These are phyloP conservation scores for Coregonus clupeaformis DNA, from an alignment of 2,113 vertebrate genomes.

Conservation along the genomic window DNA sequence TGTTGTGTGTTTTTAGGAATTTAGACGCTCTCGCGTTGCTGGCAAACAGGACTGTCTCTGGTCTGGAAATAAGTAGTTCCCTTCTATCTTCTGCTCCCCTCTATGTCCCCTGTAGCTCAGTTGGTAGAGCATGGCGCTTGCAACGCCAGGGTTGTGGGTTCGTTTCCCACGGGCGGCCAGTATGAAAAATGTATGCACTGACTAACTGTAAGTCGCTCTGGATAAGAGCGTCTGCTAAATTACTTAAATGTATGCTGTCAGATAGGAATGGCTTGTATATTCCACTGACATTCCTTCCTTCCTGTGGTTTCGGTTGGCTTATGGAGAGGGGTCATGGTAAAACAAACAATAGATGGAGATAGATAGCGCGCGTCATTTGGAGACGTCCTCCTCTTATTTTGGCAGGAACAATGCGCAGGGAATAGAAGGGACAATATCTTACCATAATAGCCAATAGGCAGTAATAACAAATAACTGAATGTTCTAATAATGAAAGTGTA, in stretches of 20 bases:
- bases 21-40: conserved; percentile 52
- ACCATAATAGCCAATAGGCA: conserved; percentile 21
- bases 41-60: conserved; percentile 35
- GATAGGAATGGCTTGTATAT: conserved; percentile 43
- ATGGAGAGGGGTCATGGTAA: conserved; percentile 39
- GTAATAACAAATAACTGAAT: background rate
- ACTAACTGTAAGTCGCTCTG: too few relatives aligned
- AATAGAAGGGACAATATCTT: conserved; percentile 30
- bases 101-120: too few relatives aligned
- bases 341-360: conserved; percentile 21
- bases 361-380: conserved; percentile 39
- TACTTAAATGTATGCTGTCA: too few relatives aligned
- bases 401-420: background rate
- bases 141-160: too few relatives aligned
- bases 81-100: conserved; percentile 47
- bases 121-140: too few relatives aligned
- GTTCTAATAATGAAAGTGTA: conserved; percentile 12
- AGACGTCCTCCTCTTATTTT: conserved; percentile 46
- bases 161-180: too few relatives aligned
- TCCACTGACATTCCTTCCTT: conserved; percentile 50
- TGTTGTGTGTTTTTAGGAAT: conserved; percentile 27
- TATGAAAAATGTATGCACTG: too few relatives aligned
- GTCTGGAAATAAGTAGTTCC: conserved; percentile 55
- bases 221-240: too few relatives aligned
- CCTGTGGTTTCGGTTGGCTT: conserved; percentile 35